These are phyloP conservation scores for Cephonodes hylas DNA, from an alignment of 2,888 invertebrate species.

Conservation along the genomic window DNA sequence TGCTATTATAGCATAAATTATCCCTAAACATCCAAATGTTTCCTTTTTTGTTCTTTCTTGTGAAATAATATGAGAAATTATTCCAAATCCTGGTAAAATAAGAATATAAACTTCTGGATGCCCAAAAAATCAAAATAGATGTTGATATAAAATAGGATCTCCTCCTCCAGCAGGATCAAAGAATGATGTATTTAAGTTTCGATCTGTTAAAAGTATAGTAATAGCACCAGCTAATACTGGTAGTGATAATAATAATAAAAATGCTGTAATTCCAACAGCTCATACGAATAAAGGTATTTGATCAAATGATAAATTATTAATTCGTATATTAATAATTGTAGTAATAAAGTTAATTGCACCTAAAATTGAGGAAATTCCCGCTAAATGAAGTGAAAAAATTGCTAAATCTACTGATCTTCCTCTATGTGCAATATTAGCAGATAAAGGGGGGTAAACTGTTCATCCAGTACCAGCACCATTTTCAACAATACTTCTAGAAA, in stretches of 20 bases:
- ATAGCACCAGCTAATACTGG: constrained; percentile 90
- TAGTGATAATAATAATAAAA: constrained; percentile 82
- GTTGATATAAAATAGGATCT: constrained; percentile 90
- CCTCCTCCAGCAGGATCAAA: constrained; percentile 91
- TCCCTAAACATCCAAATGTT: constrained; percentile 86
- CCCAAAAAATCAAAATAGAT: constrained; percentile 94
- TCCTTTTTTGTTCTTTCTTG: constrained; percentile 88
- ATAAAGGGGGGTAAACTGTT: constrained; percentile 88
- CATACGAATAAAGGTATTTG: constrained; percentile 88
- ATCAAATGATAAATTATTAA: constrained; percentile 81
- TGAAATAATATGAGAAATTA: constrained; percentile 89
- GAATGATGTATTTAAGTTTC: constrained; percentile 90
- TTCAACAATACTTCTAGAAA: constrained; percentile 84
- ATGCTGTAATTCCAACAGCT: constrained; percentile 81
- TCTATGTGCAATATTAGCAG: constrained; percentile 82
- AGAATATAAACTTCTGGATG: constrained; percentile 94
- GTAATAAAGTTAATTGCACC: constrained; percentile 91
- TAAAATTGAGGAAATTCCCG: constrained; percentile 87
- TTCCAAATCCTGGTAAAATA: constrained; percentile 91
- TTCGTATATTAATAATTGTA: constrained; percentile 87
- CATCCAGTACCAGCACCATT: constrained; percentile 89
- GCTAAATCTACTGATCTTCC: constrained; percentile 87
- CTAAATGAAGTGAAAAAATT: constrained; percentile 89
- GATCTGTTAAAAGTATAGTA: constrained; percentile 89
- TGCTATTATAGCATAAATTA: constrained; percentile 91